Conservation (phyloP, 2,888 invertebrate genomes). For the Heliothis peltigera region DNA sequence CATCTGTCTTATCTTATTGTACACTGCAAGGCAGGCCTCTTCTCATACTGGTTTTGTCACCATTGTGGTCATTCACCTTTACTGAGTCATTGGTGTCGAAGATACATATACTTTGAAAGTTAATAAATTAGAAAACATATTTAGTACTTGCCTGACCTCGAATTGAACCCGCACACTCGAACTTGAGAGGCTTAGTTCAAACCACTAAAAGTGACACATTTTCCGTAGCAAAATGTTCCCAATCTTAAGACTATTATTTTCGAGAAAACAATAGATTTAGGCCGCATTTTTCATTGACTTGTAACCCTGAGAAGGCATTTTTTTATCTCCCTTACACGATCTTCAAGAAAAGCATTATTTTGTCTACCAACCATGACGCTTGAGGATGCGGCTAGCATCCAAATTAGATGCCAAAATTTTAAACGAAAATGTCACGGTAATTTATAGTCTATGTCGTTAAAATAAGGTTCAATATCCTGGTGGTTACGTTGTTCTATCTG, state of each 20-base stretch:
- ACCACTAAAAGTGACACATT: no score
- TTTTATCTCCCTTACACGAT: conserved; percentile 74
- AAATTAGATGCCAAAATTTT: conserved; percentile 77
- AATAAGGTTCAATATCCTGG: conserved; percentile 59
- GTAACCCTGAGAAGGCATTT: conserved; percentile 57
- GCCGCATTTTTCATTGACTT: conserved; percentile 23
- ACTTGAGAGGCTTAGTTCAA: background rate
- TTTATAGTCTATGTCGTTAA: conserved; percentile 36
- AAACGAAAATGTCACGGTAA: conserved; percentile 30
- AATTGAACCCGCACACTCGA: no score
- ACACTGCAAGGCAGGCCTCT: no score
- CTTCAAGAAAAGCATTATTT: conserved; percentile 79
- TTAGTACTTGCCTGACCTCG: no score
- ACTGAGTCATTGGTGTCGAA: no score
- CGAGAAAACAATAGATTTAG: background rate
- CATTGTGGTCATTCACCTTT: no score
- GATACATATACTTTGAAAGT: no score
- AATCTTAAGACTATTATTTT: background rate
- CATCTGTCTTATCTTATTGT: no score
- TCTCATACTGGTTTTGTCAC: no score
- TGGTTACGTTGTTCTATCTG: conserved; percentile 47
- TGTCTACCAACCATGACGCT: conserved; percentile 82
- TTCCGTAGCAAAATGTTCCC: background rate
- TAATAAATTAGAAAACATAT: no score
- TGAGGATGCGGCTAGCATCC: conserved; percentile 76